Conservation (phyloP, 2,888 invertebrate species). For the Blastobasis adustella region DNA sequence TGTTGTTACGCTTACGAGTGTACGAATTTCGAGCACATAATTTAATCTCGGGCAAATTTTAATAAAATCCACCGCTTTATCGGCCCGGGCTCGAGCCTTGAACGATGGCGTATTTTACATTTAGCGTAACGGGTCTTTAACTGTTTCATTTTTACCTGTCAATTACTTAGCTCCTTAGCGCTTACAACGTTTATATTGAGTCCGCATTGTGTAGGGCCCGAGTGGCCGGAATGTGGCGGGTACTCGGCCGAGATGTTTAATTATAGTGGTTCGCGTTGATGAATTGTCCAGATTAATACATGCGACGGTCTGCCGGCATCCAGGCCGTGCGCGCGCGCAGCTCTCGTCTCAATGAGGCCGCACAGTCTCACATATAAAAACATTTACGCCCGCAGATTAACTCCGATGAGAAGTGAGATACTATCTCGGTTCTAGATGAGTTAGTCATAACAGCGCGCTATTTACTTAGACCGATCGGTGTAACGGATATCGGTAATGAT, state of each 20-base stretch:
- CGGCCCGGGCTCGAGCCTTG: conserved; percentile 9
- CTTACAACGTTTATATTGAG: background rate
- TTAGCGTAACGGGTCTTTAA: conserved; percentile 12
- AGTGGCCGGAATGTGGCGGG: background rate
- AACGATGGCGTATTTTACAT: conserved; percentile 7
- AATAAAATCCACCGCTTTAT: conserved; percentile 11
- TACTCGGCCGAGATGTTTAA: conserved; percentile 25
- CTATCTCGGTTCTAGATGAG: too few relatives aligned
- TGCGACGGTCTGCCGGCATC: conserved; percentile 57
- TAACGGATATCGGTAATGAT: too few relatives aligned
- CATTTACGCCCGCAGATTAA: conserved; percentile 34
- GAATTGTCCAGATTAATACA: conserved; percentile 57
- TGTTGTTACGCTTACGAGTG: too few relatives aligned
- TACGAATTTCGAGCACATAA: background rate
- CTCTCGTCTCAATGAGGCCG: conserved; percentile 47
- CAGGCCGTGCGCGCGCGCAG: conserved; percentile 53
- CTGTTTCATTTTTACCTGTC: conserved; percentile 12
- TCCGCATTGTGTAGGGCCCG: background rate
- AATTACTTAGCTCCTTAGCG: conserved; percentile 7
- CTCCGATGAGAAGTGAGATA: conserved; percentile 10
- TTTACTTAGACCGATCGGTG: too few relatives aligned
- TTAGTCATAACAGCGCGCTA: too few relatives aligned
- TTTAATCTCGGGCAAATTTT: conserved; percentile 4
- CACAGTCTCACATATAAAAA: conserved; percentile 40
- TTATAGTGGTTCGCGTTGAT: conserved; percentile 47